Conservation (phyloP, 2,113 vertebrate species). For the Balaenoptera acutorostrata region DNA sequence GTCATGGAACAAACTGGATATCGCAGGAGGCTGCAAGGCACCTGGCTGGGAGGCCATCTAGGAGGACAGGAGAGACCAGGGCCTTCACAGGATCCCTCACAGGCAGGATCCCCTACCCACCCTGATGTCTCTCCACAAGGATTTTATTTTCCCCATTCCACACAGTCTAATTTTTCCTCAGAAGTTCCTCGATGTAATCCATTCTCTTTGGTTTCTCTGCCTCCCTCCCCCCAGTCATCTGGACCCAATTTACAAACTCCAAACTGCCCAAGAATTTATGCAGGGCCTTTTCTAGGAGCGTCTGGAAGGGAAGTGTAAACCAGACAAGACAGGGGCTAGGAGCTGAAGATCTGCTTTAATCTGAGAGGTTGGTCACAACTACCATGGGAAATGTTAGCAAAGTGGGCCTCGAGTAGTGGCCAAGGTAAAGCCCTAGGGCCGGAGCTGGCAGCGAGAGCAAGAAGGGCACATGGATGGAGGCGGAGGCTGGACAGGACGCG, state of each 20-base stretch:
- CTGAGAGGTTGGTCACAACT: not conserved
- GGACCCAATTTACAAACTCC: constrained; percentile 73
- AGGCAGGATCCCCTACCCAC: not conserved
- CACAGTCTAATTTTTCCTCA: not conserved
- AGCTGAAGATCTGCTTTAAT: constrained; percentile 22
- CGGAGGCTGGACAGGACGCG: not conserved
- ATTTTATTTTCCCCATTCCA: not conserved
- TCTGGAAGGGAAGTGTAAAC: constrained; percentile 62
- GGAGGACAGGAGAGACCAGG: not conserved
- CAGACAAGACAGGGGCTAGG: constrained; percentile 52
- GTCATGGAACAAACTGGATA: not conserved
- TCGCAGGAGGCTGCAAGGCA: not conserved
- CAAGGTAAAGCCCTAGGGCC: not conserved
- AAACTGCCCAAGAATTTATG: constrained; percentile 70
- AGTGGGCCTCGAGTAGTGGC: not conserved
- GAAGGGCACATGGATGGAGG: not conserved
- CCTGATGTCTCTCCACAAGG: not conserved
- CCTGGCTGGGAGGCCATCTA: not conserved
- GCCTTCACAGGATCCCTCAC: not conserved
- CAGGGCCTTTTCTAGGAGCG: constrained; percentile 53
- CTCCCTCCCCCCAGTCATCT: constrained; percentile 65
- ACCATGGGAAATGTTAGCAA: not conserved
- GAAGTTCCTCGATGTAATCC: constrained; percentile 17
- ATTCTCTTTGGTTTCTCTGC: constrained; percentile 35
- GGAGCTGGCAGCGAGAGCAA: not conserved